Conservation (phyloP, 2,797 vertebrate species). For the Toxotes lorentzi region DNA sequence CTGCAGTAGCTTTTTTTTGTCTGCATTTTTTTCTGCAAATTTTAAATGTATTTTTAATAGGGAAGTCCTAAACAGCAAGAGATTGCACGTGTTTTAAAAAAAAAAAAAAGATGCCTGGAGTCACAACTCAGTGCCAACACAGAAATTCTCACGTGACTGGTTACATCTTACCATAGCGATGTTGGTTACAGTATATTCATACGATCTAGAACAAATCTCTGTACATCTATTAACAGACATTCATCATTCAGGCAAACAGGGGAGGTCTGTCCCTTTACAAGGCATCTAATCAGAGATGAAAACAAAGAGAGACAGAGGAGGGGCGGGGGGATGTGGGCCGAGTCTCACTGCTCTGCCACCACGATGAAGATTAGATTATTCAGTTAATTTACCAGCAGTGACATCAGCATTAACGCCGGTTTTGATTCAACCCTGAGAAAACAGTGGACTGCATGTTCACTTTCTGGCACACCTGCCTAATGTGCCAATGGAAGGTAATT, state of each 20-base stretch:
- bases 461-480: conserved; percentile 47
- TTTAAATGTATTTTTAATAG: conserved; percentile 38
- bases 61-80: conserved; percentile 48
- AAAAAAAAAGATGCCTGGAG: conserved; percentile 31
- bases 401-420: conserved; percentile 62
- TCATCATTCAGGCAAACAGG: conserved; percentile 66
- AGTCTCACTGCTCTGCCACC: conserved; percentile 39
- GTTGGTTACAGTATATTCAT: conserved; percentile 68
- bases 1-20: conserved; percentile 28
- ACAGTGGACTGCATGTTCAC: conserved; percentile 71
- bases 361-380: conserved; percentile 51
- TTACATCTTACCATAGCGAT: conserved; percentile 40
- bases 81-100: background rate
- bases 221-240: conserved; percentile 79
- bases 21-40: conserved; percentile 42
- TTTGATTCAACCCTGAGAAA: conserved; percentile 85
- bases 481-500: conserved; percentile 31
- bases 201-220: conserved; percentile 70
- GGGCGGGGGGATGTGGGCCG: conserved; percentile 22
- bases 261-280: conserved; percentile 66
- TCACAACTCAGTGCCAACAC: conserved; percentile 50
- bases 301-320: conserved; percentile 11
- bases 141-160: conserved; percentile 51
- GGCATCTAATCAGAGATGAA: conserved; percentile 59
- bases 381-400: conserved; percentile 55